These are phyloP conservation scores for Lordiphosa mommai DNA, from an alignment of 1,140 invertebrate species.

Conservation along the genomic window DNA sequence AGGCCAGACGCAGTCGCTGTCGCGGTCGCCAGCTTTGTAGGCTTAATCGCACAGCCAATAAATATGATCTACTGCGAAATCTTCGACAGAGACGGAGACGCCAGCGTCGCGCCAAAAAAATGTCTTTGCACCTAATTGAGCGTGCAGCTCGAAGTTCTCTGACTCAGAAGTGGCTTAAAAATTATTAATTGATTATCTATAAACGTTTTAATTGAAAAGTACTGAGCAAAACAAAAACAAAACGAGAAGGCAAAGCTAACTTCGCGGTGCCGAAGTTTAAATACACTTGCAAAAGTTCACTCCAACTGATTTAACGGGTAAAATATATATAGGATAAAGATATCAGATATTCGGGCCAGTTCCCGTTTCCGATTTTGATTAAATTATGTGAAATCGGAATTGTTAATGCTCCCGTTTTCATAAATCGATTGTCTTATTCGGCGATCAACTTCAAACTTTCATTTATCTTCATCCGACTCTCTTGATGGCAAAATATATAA, in stretches of 20 bases:
- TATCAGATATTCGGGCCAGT: no score
- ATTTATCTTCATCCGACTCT: no score
- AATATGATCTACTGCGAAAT: conserved; percentile 66
- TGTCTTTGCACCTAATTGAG: conserved; percentile 76
- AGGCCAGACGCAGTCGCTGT: conserved; percentile 49
- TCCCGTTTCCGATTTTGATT: no score
- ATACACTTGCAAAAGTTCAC: no score
- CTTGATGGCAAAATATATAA: no score
- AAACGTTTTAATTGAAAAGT: conserved; percentile 74
- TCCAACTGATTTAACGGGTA: no score
- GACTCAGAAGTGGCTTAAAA: conserved; percentile 64
- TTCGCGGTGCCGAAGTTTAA: not conserved
- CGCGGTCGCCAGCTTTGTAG: conserved; percentile 17
- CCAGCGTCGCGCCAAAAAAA: conserved; percentile 23
- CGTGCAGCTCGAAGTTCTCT: conserved; percentile 26
- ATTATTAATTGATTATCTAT: conserved; percentile 76
- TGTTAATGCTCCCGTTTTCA: no score
- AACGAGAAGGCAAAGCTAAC: not conserved
- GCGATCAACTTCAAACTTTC: no score
- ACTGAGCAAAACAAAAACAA: not conserved
- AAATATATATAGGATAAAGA: no score
- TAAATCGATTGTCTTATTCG: no score
- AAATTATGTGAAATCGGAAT: no score
- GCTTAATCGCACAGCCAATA: conserved; percentile 56
- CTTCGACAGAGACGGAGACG: conserved; percentile 29